Conservation (phyloP, 2,113 vertebrate genomes). For the Platysternon megacephalum region DNA sequence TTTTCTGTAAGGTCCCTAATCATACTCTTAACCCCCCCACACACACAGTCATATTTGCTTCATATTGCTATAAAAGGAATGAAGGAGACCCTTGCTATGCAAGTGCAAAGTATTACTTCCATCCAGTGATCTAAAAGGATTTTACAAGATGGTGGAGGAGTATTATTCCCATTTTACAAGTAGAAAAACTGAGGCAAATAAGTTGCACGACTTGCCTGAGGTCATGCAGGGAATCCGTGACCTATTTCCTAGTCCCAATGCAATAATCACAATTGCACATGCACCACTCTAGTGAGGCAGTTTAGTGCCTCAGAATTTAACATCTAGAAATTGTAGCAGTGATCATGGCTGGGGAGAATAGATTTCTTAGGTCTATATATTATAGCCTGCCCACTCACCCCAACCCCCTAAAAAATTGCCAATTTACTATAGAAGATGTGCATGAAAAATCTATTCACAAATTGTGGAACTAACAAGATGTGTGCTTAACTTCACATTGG, state of each 20-base stretch:
- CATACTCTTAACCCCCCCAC: not conserved
- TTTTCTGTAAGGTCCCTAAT: not conserved
- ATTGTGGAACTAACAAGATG: not conserved
- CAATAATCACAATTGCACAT: not conserved
- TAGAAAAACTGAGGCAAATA: not conserved
- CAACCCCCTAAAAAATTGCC: not conserved
- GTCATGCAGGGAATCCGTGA: not conserved
- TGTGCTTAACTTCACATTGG: not conserved
- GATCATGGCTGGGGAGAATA: not conserved
- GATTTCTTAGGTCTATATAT: not conserved
- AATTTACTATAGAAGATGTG: not conserved
- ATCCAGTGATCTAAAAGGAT: not conserved
- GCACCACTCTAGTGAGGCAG: rapidly evolving
- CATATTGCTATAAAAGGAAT: not conserved
- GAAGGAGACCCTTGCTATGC: not conserved
- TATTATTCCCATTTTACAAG: not conserved
- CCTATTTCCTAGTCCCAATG: not conserved
- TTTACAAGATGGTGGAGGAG: not conserved
- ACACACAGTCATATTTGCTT: rapidly evolving
- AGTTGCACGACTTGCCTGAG: not conserved
- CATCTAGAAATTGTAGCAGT: not conserved
- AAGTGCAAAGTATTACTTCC: not conserved
- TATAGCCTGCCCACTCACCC: not conserved
- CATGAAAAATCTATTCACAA: not conserved
- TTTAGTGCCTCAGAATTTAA: not conserved